A percentile compares a stretch with the other conserved stretches of the same genome.
Evolutionary conservation across 2,888 invertebrate genomes (phyloP).

Genomic region (Protodeltote pygarga): DNA sequence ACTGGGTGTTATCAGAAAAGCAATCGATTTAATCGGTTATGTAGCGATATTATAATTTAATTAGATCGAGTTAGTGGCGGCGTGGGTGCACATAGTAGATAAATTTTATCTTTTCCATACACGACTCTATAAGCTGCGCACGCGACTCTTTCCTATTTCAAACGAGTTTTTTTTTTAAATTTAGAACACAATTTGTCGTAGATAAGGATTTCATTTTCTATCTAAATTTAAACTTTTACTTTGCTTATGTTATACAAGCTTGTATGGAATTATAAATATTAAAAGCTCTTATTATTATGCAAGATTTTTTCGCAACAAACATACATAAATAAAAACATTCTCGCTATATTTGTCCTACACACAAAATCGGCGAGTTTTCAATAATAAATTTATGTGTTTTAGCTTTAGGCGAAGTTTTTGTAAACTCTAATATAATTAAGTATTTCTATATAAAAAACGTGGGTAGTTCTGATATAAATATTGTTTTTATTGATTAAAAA

Average conservation of each 20-base stretch:
- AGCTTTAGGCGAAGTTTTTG: constrained; percentile 61
- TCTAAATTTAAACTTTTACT: too few relatives aligned
- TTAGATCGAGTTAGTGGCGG: constrained; percentile 61
- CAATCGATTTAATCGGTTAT: constrained; percentile 59
- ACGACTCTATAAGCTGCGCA: constrained; percentile 30
- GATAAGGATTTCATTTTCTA: too few relatives aligned
- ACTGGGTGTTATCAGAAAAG: constrained; percentile 41
- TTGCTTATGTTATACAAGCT: too few relatives aligned
- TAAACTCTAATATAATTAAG: constrained; percentile 55
- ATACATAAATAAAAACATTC: constrained; percentile 5
- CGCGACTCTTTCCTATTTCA: constrained; percentile 22
- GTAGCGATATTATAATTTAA: constrained; percentile 74
- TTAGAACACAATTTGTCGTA: too few relatives aligned
- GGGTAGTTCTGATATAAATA: constrained; percentile 53
- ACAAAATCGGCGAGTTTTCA: constrained; percentile 68
- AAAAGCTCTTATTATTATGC: too few relatives aligned
- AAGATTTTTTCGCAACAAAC: not conserved
- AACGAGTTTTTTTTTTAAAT: constrained; percentile 16
- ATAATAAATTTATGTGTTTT: constrained; percentile 66
- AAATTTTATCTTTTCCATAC: constrained; percentile 45
- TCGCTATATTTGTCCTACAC: constrained; percentile 32
- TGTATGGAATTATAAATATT: too few relatives aligned
- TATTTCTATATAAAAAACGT: constrained; percentile 57
- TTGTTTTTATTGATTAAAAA: constrained; percentile 56
- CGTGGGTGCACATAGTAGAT: constrained; percentile 63